Base-by-base conservation (phyloP, 2,888 invertebrate species). In the Ophonus ardosiacus region DNA sequence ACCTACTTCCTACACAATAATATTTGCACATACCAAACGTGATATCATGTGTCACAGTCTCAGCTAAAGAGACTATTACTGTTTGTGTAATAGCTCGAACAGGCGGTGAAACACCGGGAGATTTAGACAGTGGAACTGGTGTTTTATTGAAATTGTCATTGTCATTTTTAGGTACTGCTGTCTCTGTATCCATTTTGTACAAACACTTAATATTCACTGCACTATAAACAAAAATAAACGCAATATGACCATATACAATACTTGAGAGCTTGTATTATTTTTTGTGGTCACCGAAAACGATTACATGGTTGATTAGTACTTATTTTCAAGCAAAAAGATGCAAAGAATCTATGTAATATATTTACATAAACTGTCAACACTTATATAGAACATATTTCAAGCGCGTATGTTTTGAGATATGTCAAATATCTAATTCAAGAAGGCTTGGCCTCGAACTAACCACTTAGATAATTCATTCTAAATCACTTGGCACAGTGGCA, bases 31-130 rank as follows among this genome's bases (percentile, higher is more conserved):
- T 89, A 93, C 93, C 93, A 89, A 93, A 93, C 86, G 93, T 93
- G 88, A 93, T 92, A 88, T 92, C 92, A 89, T 93, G 93, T 86
- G 92, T 93, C 90, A 93, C 92, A 89, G 93, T 93, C 88, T 92
- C 92, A 89, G 88, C 90, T 82, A 91, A 88, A 10, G 91, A 91
- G 61, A 91, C 91, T 51, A 91, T 91, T 76, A 91, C 91, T 86
- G 91, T 91, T 87, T 90, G 90, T 68, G 91, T 91, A 90, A 90
- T 90, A 85, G 87, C 87, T 68, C 91, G 90, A 86, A 90, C 90
- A 89, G 91, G 90, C 87, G 90, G 91, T 89, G 91, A 90, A 38
- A 88, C 85, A 74, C 87, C 88, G 65, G 90, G 89, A 17, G 91
- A 91, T 89, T 90, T 91, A 65, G 91, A 91, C 81, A 91, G 86